Conservation (phyloP, 2,888 invertebrate genomes). For the Dolichomitus sp. region DNA sequence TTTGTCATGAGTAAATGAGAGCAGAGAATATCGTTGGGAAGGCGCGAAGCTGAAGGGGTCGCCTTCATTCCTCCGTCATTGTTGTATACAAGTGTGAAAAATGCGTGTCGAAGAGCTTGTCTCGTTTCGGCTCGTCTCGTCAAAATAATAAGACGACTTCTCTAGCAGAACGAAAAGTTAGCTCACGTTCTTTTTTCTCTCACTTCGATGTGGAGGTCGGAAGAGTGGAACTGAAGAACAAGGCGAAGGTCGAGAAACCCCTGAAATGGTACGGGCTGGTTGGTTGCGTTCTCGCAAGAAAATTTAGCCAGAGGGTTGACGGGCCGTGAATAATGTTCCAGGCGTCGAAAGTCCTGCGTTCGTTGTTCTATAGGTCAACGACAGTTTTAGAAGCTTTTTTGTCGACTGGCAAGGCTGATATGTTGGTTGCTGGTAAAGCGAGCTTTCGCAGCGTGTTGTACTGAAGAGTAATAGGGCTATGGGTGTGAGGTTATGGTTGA, state of each 20-base stretch:
- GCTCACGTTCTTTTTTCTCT: slow-evolving; percentile 30
- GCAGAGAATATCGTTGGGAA: slow-evolving; percentile 74
- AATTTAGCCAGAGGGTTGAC: slow-evolving; percentile 62
- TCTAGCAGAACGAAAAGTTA: slow-evolving; percentile 34
- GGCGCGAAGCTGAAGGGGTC: slow-evolving; percentile 13
- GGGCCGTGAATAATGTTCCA: slow-evolving; percentile 64
- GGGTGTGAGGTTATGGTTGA: slow-evolving; percentile 6
- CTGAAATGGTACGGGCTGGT: slow-evolving; percentile 25
- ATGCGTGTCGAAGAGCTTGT: slow-evolving; percentile 51
- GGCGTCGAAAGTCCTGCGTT: slow-evolving; percentile 31
- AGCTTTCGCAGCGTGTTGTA: slow-evolving; percentile 2
- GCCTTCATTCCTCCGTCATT: slow-evolving; percentile 34
- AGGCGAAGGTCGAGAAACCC: slow-evolving; percentile 39
- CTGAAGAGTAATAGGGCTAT: neutral
- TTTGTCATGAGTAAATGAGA: slow-evolving; percentile 74
- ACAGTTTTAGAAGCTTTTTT: slow-evolving; percentile 39
- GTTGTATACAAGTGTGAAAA: slow-evolving; percentile 51
- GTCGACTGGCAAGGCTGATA: neutral
- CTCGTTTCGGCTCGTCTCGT: slow-evolving; percentile 21
- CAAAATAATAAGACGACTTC: slow-evolving; percentile 62
- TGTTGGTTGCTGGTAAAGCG: neutral
- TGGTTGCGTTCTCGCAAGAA: slow-evolving; percentile 59
- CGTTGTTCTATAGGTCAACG: slow-evolving; percentile 41
- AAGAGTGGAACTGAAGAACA: slow-evolving; percentile 40
- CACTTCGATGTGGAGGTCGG: neutral